Evolutionary conservation across 2,888 invertebrate genomes (phyloP), one percentile per base, ranked within the genome.

Genomic region (Morpho achilles): DNA sequence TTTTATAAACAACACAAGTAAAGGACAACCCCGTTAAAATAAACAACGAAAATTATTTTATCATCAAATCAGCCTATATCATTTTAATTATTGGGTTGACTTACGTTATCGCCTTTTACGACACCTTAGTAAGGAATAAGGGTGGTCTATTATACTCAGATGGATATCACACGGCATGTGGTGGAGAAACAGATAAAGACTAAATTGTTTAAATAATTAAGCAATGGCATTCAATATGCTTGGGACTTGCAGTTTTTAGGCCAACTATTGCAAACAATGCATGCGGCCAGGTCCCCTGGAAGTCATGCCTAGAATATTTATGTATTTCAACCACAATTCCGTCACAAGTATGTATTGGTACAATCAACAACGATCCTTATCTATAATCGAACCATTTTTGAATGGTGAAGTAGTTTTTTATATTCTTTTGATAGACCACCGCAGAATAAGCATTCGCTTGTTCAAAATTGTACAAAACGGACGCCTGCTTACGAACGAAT

Each of bases 221-320:
- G 54, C 53, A 62, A 67, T 53, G 43, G 44, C 48, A 56, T 63
- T 63, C 62, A 63, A 62, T 63, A 58, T 60, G 59, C 62, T 60
- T 39, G 61, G 41, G 60, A 53, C 57, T 56, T 56, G 44, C 49
- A 59, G 61, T 65, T 67, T 67, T 67, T 75, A 70, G 73, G 70
- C 71, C 75, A 76, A 71, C 67, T 63, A 63, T 75, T 66, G 72
- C 63, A 58, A 73, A 75, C 74, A 74, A 75, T 71, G 68, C 66
- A 64, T 67, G 69, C 59, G 56, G 59, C 49, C 56, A 50, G 46
- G 59, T 58, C 52, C 50, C 48, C 40, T 54, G 46, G 53, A 45
- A 46, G 40, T 63, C 70, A 71, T 72, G 77, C 66, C 69, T 50
- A 45, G 78, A 75, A 78, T 78, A 75, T 64, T 72, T 65, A 77